Base-by-base conservation (phyloP, 1,140 invertebrate genomes). In the Drosophila serrata region DNA sequence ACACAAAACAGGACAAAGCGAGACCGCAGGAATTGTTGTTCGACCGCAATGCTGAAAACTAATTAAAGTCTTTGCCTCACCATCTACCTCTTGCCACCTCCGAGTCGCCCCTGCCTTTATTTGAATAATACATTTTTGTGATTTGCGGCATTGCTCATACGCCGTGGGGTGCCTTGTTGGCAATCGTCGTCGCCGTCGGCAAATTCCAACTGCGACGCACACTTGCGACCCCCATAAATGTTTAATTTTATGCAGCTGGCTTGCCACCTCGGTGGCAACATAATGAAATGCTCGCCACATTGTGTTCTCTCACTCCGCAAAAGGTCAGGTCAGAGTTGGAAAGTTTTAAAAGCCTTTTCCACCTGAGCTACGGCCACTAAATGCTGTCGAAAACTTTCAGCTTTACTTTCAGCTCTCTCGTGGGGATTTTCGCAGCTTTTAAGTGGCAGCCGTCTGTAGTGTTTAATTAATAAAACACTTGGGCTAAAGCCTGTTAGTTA, bases 381-480 rank as follows among this genome's bases (percentile, higher is more conserved):
- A 87, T 70, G 76, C 63, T 75, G 45, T 63, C 61, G 43, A 70
- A 79, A 80, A 86, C 77, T 82, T 77, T 74, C 57, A 43, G 43
- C 63, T 45, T 64, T 37, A 35, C 27, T n/a, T n/a, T n/a, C n/a
- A n/a, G 51, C 51, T 55, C 51, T 43, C 40, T 29, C 24, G 40
- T 43, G 60, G 22, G 33, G 62, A 62, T 61, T 65, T 46, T 56
- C 42, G 62, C 48, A 60, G 35, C 45, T 42, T 64, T 61, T 64
- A 67, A 63, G 31, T 63, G 76, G 45, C 48, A 61, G 51, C 40
- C 56, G 48, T 60, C 72, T 51, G 63, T 68, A 75, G 84, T 59
- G 75, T 73, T 84, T 84, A 56, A 80, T 77, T 88, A 84, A 90
- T 87, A 78, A 78, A 87, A 80, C 64, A 70, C 49, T 69, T 53